These are phyloP conservation scores for Nephrotoma flavescens DNA, from an alignment of 2,888 invertebrate genomes.

Conservation along the genomic window DNA sequence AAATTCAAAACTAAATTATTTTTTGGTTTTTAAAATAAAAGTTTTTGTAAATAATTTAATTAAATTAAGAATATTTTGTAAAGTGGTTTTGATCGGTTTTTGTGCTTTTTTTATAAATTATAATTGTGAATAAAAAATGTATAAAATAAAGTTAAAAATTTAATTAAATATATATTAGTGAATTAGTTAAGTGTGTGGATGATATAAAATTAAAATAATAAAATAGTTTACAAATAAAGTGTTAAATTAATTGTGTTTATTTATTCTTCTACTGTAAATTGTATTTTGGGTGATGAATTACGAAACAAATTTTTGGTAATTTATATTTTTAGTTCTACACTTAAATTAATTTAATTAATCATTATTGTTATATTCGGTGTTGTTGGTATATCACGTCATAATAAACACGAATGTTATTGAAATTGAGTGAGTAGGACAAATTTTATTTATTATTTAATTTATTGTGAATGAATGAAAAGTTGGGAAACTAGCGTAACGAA, in stretches of 20 bases:
- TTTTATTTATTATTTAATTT: not conserved
- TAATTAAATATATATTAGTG: not conserved
- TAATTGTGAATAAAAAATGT: not conserved
- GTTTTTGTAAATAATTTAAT: not conserved
- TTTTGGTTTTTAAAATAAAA: not conserved
- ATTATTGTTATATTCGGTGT: not conserved
- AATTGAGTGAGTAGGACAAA: not conserved
- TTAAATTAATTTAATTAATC: not conserved
- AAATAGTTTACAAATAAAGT: not conserved
- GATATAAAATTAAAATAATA: not conserved
- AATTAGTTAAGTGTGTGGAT: not conserved
- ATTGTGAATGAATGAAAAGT: not conserved
- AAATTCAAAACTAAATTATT: not conserved
- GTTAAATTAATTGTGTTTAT: not conserved
- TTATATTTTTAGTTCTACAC: not conserved
- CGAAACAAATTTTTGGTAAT: not conserved
- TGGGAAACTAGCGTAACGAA: not conserved
- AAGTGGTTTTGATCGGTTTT: not conserved
- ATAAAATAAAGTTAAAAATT: not conserved
- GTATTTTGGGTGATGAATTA: not conserved
- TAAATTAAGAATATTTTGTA: not conserved
- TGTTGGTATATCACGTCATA: not conserved
- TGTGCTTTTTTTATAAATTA: not conserved
- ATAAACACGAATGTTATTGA: not conserved
- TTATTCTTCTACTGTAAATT: not conserved